Conservation (phyloP, 2,888 invertebrate species). For the Tridacna gigas region DNA sequence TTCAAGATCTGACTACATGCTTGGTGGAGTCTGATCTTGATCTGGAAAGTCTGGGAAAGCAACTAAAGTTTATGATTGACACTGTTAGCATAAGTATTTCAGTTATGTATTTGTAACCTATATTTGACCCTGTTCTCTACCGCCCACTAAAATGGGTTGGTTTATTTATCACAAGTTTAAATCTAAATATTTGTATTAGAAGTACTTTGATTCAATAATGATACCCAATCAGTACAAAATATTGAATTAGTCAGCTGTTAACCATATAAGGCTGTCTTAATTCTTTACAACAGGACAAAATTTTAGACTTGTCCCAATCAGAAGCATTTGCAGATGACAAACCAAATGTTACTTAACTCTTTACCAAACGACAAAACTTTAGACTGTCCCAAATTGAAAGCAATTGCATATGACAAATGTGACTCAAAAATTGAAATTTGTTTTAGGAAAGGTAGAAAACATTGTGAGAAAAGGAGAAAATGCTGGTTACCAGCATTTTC, state of each 20-base stretch:
- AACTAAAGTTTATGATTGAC: too few relatives aligned
- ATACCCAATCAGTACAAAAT: slow-evolving; percentile 3
- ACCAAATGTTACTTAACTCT: too few relatives aligned
- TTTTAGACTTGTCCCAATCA: too few relatives aligned
- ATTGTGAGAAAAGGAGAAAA: background rate
- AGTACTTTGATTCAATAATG: slow-evolving; percentile 23
- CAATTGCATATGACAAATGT: too few relatives aligned
- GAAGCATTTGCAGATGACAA: too few relatives aligned
- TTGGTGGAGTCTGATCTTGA: too few relatives aligned
- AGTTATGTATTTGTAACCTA: background rate
- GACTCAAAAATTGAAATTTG: too few relatives aligned
- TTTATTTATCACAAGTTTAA: slow-evolving; percentile 17
- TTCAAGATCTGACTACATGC: too few relatives aligned
- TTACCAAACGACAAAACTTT: too few relatives aligned
- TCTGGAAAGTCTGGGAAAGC: too few relatives aligned
- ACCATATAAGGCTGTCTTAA: background rate
- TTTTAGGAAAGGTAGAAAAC: background rate
- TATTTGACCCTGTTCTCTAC: background rate
- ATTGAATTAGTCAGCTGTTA: slow-evolving; percentile 3
- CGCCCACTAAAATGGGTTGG: background rate
- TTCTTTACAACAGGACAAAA: too few relatives aligned
- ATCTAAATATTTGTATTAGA: slow-evolving; percentile 23
- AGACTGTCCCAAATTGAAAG: too few relatives aligned
- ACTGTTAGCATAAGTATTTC: background rate
- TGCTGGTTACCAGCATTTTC: background rate